Evolutionary conservation across 2,797 vertebrate genomes (phyloP).

Genomic region (Pangasius sanitwongsei): DNA sequence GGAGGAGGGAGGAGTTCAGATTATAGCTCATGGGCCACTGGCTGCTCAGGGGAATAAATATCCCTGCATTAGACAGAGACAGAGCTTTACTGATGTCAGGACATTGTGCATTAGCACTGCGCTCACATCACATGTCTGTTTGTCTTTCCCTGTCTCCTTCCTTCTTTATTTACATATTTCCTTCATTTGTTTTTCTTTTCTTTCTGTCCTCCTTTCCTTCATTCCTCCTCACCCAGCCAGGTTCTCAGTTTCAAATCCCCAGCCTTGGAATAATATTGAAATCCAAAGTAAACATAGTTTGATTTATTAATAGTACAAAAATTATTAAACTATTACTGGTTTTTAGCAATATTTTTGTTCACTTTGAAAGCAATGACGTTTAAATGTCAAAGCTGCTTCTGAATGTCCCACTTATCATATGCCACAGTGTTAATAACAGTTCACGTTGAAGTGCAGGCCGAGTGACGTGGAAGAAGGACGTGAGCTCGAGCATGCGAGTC

Average conservation of each 20-base stretch:
- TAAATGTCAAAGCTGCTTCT: slow-evolving; percentile 35
- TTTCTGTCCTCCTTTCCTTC: neutral
- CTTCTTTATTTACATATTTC: slow-evolving; percentile 21
- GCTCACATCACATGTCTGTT: neutral
- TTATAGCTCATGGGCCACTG: neutral
- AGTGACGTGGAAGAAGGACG: neutral
- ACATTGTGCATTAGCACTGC: neutral
- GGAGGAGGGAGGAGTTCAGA: neutral
- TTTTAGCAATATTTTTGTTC: slow-evolving; percentile 36
- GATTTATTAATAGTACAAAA: slow-evolving; percentile 38
- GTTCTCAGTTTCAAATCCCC: slow-evolving; percentile 27
- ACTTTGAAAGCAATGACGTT: slow-evolving; percentile 25
- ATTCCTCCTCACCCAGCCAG: neutral
- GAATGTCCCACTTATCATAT: neutral
- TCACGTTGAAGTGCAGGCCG: slow-evolving; percentile 32
- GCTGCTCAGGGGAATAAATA: slow-evolving; percentile 12
- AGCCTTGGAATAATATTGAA: slow-evolving; percentile 31
- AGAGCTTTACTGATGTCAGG: neutral
- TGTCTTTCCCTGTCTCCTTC: neutral
- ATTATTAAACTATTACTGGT: slow-evolving; percentile 39
- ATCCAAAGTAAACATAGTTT: slow-evolving; percentile 15
- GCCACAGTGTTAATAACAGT: slow-evolving; percentile 24
- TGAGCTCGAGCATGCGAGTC: neutral
- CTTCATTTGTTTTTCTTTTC: neutral
- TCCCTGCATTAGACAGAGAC: neutral